Evolutionary conservation across 2,888 invertebrate genomes (phyloP).

Genomic region (Galerucella calmariensis): DNA sequence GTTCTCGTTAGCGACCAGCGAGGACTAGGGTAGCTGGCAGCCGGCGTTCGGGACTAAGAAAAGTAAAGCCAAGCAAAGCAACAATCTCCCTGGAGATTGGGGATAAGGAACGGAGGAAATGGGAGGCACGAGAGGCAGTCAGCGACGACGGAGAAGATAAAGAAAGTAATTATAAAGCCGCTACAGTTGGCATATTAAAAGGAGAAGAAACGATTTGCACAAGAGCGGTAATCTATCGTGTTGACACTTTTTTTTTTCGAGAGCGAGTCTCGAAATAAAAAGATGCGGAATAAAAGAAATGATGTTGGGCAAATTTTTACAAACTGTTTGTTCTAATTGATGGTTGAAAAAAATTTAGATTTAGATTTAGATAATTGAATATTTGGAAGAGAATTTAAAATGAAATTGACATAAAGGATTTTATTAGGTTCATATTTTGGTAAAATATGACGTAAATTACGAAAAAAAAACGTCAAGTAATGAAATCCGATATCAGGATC

Average conservation of each 20-base stretch:
- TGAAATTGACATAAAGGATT: no score
- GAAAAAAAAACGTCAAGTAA: no score
- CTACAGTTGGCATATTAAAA: constrained; percentile 37
- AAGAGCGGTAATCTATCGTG: constrained; percentile 34
- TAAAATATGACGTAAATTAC: no score
- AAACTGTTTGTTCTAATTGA: neutral
- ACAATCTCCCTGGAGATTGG: constrained; percentile 36
- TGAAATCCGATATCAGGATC: no score
- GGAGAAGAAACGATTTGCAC: constrained; percentile 31
- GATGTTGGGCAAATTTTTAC: neutral
- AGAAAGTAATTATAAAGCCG: constrained; percentile 37
- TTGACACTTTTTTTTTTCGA: constrained; percentile 29
- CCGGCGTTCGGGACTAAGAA: neutral
- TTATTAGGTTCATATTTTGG: no score
- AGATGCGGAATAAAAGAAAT: neutral
- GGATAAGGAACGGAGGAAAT: constrained; percentile 33
- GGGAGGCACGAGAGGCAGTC: constrained; percentile 23
- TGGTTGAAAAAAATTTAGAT: no score
- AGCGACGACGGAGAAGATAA: constrained; percentile 27
- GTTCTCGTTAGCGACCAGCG: neutral
- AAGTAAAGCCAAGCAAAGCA: constrained; percentile 22
- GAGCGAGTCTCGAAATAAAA: neutral
- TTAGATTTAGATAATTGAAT: no score
- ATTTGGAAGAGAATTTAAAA: no score
- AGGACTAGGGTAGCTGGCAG: neutral